These are phyloP conservation scores for Emydoidea blandingii DNA, from an alignment of 2,797 vertebrate genomes.

Conservation along the genomic window DNA sequence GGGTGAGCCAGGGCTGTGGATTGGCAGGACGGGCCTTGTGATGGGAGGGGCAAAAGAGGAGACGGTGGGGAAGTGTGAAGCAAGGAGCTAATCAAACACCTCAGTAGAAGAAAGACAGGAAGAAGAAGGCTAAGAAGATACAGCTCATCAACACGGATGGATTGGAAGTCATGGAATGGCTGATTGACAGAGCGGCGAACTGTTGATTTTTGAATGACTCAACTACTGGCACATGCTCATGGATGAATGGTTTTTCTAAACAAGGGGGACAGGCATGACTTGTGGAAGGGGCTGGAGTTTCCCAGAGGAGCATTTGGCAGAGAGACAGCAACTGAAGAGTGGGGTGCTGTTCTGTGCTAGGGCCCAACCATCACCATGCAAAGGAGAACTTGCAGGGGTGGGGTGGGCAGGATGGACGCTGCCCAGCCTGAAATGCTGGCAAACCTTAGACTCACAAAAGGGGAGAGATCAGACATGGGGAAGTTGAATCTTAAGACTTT, in stretches of 20 bases:
- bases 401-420: not conserved
- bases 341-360: not conserved
- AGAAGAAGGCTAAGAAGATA: too few relatives aligned
- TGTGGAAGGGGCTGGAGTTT: not conserved
- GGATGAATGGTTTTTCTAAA: conserved; percentile 4
- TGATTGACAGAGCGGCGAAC: too few relatives aligned
- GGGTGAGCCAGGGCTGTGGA: too few relatives aligned
- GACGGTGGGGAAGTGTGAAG: too few relatives aligned
- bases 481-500: not conserved
- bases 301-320: fast-evolving
- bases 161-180: too few relatives aligned
- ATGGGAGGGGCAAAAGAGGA: too few relatives aligned
- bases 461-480: not conserved
- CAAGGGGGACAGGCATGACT: not conserved
- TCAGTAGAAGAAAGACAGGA: too few relatives aligned
- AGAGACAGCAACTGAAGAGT: not conserved
- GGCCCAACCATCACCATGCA: fast-evolving
- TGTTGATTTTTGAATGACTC: not conserved
- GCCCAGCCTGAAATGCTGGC: not conserved
- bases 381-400: not conserved
- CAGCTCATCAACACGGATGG: too few relatives aligned
- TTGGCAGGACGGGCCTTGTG: too few relatives aligned
- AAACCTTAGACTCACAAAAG: not conserved
- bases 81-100: too few relatives aligned
- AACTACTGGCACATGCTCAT: not conserved